phyloP scores from a whole-genome alignment of 2,888 invertebrate genomes.

The Tinea semifulvella region DNA sequence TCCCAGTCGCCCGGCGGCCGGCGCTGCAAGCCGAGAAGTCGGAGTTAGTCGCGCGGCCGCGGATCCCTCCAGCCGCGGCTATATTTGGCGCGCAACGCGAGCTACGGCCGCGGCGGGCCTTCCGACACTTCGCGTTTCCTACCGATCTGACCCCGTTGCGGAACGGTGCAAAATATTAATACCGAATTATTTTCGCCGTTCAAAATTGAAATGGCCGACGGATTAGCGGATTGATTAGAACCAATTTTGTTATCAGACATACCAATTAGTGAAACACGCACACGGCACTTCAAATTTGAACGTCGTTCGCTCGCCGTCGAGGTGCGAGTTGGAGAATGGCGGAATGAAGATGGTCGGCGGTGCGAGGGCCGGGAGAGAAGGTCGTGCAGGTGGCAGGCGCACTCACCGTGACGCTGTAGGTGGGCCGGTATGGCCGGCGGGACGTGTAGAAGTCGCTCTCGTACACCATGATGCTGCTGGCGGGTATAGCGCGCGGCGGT shows the following conservation, averaged over 20 bases:
- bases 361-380: slow-evolving; percentile 19
- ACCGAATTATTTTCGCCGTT: neutral
- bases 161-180: slow-evolving; percentile 26
- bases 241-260: slow-evolving; percentile 3
- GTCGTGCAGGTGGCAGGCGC: slow-evolving; percentile 32
- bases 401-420: slow-evolving; percentile 86
- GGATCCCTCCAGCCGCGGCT: slow-evolving; percentile 58
- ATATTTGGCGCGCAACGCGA: slow-evolving; percentile 62
- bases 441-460: slow-evolving; percentile 92
- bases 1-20: slow-evolving; percentile 83
- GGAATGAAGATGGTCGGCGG: slow-evolving; percentile 14
- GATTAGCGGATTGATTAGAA: neutral
- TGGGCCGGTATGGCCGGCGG: slow-evolving; percentile 80
- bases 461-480: slow-evolving; percentile 81
- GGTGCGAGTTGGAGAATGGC: slow-evolving; percentile 46
- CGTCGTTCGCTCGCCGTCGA: slow-evolving; percentile 15
- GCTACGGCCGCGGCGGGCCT: slow-evolving; percentile 43
- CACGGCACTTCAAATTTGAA: slow-evolving; percentile 9
- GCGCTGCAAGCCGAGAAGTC: slow-evolving; percentile 74
- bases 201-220: neutral
- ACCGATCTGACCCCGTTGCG: slow-evolving; percentile 54
- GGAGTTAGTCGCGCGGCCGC: slow-evolving; percentile 48
- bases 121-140: slow-evolving; percentile 43
- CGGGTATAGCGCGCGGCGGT: slow-evolving; percentile 53
- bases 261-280: slow-evolving; percentile 7